Percentiles rank a stretch among this genome's conserved stretches.
Evolutionary conservation across 2,888 invertebrate species (phyloP).

Genomic region (Deroplatys truncata): DNA sequence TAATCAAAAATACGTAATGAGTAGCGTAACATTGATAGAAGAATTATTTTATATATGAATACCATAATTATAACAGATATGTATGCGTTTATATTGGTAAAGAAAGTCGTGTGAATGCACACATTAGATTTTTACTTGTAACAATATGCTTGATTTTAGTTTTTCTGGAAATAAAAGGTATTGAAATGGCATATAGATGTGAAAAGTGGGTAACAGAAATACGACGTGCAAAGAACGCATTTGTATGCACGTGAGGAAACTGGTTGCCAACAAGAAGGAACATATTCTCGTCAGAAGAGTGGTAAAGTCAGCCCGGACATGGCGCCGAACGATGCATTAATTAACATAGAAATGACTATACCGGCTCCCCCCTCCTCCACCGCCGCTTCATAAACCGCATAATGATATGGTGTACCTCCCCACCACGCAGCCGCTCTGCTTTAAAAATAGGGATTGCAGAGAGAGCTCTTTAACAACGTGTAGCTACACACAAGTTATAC

Average conservation of each 20-base stretch:
- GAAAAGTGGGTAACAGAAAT: too few relatives aligned
- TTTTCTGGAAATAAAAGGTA: too few relatives aligned
- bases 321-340: conserved; percentile 22
- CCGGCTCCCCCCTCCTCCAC: not conserved
- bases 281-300: not conserved
- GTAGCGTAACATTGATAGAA: too few relatives aligned
- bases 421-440: not conserved
- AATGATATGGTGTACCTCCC: not conserved
- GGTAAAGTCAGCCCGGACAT: not conserved
- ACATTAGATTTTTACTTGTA: too few relatives aligned
- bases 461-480: not conserved
- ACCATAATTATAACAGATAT: too few relatives aligned
- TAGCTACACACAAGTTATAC: not conserved
- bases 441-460: not conserved
- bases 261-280: not conserved
- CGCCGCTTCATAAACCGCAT: not conserved
- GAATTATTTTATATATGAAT: too few relatives aligned
- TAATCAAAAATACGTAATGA: too few relatives aligned
- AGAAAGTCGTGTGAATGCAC: too few relatives aligned
- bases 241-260: not conserved
- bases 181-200: too few relatives aligned
- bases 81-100: too few relatives aligned
- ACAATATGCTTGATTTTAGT: too few relatives aligned
- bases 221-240: not conserved
- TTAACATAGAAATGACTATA: conserved; percentile 26